Conservation (phyloP, 2,113 vertebrate species). For the Rutilus rutilus region DNA sequence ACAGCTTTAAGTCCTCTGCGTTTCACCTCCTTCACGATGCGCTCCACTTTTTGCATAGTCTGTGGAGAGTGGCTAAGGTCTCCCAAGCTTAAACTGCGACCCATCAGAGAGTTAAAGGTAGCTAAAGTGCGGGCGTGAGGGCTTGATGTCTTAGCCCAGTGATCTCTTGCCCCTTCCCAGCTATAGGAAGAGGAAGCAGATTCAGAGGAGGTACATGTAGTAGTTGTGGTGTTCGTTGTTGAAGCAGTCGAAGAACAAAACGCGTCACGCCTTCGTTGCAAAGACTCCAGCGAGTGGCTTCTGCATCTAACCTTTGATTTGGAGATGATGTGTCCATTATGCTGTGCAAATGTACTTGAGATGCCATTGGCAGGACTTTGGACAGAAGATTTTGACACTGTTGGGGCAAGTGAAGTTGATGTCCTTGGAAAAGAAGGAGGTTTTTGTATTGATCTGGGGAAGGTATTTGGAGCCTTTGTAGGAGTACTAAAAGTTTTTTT, state of each 20-base stretch:
- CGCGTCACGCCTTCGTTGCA: constrained; percentile 83
- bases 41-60: constrained; percentile 91
- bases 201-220: constrained; percentile 89
- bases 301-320: constrained; percentile 68
- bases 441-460: constrained; percentile 72
- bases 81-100: constrained; percentile 93
- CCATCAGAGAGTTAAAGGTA: constrained; percentile 80
- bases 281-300: constrained; percentile 91
- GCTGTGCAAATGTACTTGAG: constrained; percentile 61
- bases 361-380: constrained; percentile 66
- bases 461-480: constrained; percentile 72
- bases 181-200: constrained; percentile 91
- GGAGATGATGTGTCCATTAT: constrained; percentile 72
- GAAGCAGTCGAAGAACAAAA: constrained; percentile 71
- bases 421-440: constrained; percentile 71
- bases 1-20: constrained; percentile 87
- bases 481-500: constrained; percentile 55
- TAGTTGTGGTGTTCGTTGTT: constrained; percentile 67
- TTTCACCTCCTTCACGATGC: constrained; percentile 90
- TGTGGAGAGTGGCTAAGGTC: constrained; percentile 94
- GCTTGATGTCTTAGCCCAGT: constrained; percentile 73
- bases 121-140: constrained; percentile 76
- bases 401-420: constrained; percentile 65
- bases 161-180: constrained; percentile 84
- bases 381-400: constrained; percentile 62